A percentile compares a stretch with the other conserved stretches of the same genome.
phyloP scores from a whole-genome alignment of 1,140 invertebrate genomes.

The Aphelinus certus region DNA sequence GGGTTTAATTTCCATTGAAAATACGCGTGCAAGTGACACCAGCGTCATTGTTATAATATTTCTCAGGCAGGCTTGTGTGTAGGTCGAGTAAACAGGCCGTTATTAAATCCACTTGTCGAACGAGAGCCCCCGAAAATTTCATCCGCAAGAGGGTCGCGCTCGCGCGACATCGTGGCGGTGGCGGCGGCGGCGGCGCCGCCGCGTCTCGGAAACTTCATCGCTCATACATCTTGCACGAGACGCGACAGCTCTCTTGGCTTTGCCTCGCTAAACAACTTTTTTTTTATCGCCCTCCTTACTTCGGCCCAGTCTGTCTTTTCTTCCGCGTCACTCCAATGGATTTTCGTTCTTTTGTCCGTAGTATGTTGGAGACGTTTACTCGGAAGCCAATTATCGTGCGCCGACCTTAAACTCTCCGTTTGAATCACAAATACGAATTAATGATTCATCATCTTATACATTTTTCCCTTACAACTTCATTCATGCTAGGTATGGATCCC shows the following conservation, averaged over 20 bases:
- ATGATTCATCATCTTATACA: too few species aligned
- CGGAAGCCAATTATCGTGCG: too few species aligned
- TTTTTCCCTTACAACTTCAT: too few species aligned
- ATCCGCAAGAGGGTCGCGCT: too few species aligned
- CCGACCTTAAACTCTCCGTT: too few species aligned
- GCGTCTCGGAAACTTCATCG: conserved; percentile 15
- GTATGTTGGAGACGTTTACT: too few species aligned
- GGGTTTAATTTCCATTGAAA: too few species aligned
- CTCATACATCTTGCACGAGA: conserved; percentile 11
- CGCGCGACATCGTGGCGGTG: background rate
- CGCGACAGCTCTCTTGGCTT: too few species aligned
- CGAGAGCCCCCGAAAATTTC: background rate
- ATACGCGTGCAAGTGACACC: too few species aligned
- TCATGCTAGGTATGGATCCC: too few species aligned
- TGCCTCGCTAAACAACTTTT: background rate
- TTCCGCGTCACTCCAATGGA: background rate
- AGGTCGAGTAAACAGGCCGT: background rate
- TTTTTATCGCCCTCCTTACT: background rate
- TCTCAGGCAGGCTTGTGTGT: background rate
- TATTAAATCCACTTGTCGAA: conserved; percentile 9
- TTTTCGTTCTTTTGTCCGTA: background rate
- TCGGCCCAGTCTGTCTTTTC: background rate
- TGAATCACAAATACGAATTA: too few species aligned
- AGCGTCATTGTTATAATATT: background rate
- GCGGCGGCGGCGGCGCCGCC: background rate